A percentile compares a stretch with the other conserved stretches of the same genome.
Evolutionary conservation across 2,888 invertebrate species (phyloP).

Genomic region (Diaperis boleti): DNA sequence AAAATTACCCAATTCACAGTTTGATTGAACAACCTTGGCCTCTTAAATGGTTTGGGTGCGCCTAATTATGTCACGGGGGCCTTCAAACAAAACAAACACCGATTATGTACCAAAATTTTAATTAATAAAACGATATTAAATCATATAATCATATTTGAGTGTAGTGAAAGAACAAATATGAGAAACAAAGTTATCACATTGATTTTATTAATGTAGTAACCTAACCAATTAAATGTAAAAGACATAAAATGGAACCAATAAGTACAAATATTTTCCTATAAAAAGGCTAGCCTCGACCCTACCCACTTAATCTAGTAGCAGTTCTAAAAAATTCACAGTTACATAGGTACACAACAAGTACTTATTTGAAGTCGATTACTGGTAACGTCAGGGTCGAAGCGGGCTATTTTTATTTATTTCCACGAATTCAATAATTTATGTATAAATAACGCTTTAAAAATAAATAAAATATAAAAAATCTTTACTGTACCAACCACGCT

Average conservation of each 20-base stretch:
- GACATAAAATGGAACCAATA: constrained; percentile 19
- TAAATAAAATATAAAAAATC: constrained; percentile 4
- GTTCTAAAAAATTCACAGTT: not conserved
- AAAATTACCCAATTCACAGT: constrained; percentile 17
- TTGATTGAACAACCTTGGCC: constrained; percentile 19
- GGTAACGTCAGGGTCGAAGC: not conserved
- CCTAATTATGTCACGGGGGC: constrained; percentile 6
- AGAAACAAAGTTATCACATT: constrained; percentile 37
- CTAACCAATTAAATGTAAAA: constrained; percentile 20
- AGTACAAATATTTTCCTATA: constrained; percentile 8
- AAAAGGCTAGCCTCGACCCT: constrained; percentile 1
- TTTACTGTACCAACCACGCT: constrained; percentile 10
- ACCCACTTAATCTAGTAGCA: not conserved
- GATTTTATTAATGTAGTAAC: constrained; percentile 27
- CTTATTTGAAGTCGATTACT: not conserved
- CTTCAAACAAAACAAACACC: constrained; percentile 7
- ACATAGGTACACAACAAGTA: not conserved
- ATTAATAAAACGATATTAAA: constrained; percentile 38
- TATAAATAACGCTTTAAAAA: constrained; percentile 17
- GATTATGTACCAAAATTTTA: constrained; percentile 28
- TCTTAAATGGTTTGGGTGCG: constrained; percentile 23
- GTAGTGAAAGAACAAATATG: constrained; percentile 28
- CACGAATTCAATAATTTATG: constrained; percentile 6
- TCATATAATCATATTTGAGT: constrained; percentile 33
- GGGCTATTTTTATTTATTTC: constrained; percentile 12